These are phyloP conservation scores for Onychostoma macrolepis DNA, from an alignment of 2,113 vertebrate genomes.

Conservation along the genomic window DNA sequence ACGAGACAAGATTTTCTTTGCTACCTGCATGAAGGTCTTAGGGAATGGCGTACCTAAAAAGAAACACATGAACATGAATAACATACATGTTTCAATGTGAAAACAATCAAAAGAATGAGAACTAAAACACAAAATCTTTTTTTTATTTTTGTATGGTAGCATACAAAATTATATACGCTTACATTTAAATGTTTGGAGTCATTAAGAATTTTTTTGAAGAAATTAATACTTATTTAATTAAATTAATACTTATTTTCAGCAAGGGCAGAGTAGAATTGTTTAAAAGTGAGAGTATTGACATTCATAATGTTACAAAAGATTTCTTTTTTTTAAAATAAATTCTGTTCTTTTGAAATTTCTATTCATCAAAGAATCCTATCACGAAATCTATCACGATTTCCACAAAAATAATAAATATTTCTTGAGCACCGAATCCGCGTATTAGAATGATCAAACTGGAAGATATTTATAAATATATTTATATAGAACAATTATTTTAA, in stretches of 20 bases:
- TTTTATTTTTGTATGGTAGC: not conserved
- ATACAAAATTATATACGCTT: not conserved
- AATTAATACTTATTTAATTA: too few species aligned
- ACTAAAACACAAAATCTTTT: too few species aligned
- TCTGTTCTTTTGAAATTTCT: not conserved
- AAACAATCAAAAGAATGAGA: not conserved
- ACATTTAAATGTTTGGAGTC: not conserved
- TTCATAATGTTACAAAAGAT: not conserved
- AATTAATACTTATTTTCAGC: not conserved
- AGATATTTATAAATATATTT: not conserved
- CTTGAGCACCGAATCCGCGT: not conserved
- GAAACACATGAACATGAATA: constrained; percentile 49
- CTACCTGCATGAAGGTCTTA: constrained; percentile 93
- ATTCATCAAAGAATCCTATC: not conserved
- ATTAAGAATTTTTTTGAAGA: not conserved
- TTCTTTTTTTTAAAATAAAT: not conserved
- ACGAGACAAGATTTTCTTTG: constrained; percentile 95
- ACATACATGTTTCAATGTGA: not conserved
- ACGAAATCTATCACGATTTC: not conserved
- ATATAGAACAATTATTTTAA: not conserved
- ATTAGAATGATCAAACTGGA: not conserved
- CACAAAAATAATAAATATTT: not conserved
- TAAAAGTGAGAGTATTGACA: not conserved
- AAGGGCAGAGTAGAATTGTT: not conserved
- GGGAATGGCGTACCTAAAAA: constrained; percentile 93